A percentile compares a stretch with the other conserved stretches of the same genome.
These are phyloP conservation scores for Anguilla japonica DNA, from an alignment of 2,113 vertebrate genomes.

Conservation along the genomic window DNA sequence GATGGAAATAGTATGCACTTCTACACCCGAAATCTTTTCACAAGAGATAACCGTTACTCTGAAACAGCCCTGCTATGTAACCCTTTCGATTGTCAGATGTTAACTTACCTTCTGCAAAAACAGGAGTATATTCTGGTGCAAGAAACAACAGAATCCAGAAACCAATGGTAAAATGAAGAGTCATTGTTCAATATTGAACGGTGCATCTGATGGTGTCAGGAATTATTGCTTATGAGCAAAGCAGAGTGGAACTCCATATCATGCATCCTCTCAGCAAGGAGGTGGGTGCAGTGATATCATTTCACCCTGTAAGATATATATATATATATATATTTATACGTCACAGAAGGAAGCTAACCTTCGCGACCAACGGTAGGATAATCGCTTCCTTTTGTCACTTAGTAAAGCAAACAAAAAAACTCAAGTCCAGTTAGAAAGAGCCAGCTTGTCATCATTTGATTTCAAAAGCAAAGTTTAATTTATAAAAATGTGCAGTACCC, in stretches of 20 bases:
- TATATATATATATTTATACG: neutral
- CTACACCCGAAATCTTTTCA: neutral
- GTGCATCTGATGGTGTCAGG: neutral
- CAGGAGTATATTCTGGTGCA: neutral
- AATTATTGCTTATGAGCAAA: neutral
- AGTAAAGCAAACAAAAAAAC: neutral
- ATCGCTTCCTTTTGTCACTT: neutral
- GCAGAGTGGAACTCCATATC: neutral
- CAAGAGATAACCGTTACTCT: neutral
- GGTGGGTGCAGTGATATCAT: neutral
- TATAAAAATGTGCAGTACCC: too few species aligned
- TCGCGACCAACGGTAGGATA: neutral
- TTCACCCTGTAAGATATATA: too few species aligned
- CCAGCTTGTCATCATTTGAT: neutral
- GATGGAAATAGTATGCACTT: neutral
- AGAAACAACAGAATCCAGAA: neutral
- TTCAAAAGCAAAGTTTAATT: too few species aligned
- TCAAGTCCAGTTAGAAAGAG: neutral
- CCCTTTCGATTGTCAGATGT: too few species aligned
- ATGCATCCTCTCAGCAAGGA: neutral
- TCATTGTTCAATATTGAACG: neutral
- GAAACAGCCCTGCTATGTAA: neutral
- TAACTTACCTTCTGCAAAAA: neutral
- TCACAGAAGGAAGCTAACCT: neutral
- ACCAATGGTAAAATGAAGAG: neutral